These are phyloP conservation scores for Amphilophus citrinellus DNA, from an alignment of 2,113 vertebrate species.

Conservation along the genomic window DNA sequence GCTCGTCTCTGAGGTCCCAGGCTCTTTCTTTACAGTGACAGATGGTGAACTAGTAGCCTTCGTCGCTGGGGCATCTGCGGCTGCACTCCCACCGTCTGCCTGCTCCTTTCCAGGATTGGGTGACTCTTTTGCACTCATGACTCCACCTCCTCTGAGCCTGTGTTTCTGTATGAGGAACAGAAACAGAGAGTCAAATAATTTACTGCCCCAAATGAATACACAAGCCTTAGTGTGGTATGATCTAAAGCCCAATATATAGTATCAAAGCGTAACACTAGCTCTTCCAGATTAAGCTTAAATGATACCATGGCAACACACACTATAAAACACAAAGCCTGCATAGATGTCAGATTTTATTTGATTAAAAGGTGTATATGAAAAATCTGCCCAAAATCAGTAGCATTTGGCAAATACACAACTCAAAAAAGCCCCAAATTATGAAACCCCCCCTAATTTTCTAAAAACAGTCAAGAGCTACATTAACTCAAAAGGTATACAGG, in stretches of 20 bases:
- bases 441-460: neutral
- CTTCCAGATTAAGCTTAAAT: neutral
- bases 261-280: neutral
- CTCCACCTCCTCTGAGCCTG: conserved; percentile 72
- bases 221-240: neutral
- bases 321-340: neutral
- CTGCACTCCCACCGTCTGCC: conserved; percentile 55
- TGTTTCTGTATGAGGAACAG: conserved; percentile 49
- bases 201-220: neutral
- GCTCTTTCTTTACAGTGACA: conserved; percentile 90
- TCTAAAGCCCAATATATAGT: neutral
- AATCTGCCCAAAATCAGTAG: neutral
- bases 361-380: neutral
- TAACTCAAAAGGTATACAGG: neutral
- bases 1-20: conserved; percentile 78
- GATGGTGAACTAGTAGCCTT: conserved; percentile 63
- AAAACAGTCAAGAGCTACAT: conserved; percentile 19
- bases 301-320: neutral
- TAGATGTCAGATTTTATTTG: neutral
- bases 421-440: neutral
- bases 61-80: conserved; percentile 74
- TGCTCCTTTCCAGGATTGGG: conserved; percentile 73
- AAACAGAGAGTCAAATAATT: conserved; percentile 27
- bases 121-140: conserved; percentile 81
- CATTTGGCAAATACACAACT: conserved; percentile 8